Base-by-base conservation (phyloP, 2,113 vertebrate genomes). In the Promerops cafer region DNA sequence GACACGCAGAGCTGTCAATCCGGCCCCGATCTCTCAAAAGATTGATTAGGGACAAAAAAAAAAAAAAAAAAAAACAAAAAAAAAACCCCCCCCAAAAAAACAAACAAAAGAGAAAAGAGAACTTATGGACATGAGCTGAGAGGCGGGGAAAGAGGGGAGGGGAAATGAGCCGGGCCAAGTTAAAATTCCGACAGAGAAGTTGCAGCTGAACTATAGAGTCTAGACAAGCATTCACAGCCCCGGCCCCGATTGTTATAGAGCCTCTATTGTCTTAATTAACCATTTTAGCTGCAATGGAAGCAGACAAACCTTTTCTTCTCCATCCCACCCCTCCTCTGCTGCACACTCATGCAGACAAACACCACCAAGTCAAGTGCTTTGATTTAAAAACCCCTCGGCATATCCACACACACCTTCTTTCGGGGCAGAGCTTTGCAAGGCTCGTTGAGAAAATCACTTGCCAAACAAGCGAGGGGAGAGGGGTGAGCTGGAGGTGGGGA, bases 261-360 rank as follows among this genome's bases (percentile, higher is more conserved):
- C 94, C 91, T 82, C 97, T 89, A 97, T 98, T 98, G 97, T 98
- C 97, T 97, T 98, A 97, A 98, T 97, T 97, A 97, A 96, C 96
- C 93, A 96, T 97, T 97, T 87, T 74, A 94, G 94, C 91, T 6
- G 44, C 68, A 96, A 90, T 81, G 83, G 84, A 94, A 92, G 85
- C 89, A 96, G 96, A 97, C 94, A 82, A 96, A 95, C 26, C 93
- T 97, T 97, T 97, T 97, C 97, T 97, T 98, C 97, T 63, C 83
- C 10, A 17, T 63, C 16, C 84, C 69, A 76, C 82, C 70, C 94
- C 82, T 95, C 88, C 82, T 63, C 89, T 74, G 89, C 76, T 20
- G 71, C 89, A 74, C 78, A 23, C 83, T 93, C 90, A 37, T 9
- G 80, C 94, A 89, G 95, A 96, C 93, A 96, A 96, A 93, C 94